Evolutionary conservation across 2,113 vertebrate genomes (phyloP).

Genomic region (Stegostoma tigrinum): DNA sequence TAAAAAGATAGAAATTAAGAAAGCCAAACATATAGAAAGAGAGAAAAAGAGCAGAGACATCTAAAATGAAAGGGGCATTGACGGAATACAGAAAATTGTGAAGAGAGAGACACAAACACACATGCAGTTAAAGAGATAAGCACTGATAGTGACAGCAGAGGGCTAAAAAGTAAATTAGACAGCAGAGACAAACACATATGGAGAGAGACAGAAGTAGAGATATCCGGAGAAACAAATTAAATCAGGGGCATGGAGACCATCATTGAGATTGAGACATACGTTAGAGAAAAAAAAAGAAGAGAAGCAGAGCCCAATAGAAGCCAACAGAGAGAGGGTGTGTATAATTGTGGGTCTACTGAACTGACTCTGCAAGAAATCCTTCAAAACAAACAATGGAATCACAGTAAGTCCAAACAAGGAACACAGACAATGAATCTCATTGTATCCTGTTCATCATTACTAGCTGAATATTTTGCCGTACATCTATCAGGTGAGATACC

Average conservation of each 20-base stretch:
- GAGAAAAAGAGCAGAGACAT: background rate
- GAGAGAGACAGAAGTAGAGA: background rate
- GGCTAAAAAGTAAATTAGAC: background rate
- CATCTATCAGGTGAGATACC: too few species aligned
- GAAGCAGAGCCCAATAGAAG: background rate
- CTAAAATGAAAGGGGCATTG: background rate
- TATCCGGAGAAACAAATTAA: background rate
- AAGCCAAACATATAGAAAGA: background rate
- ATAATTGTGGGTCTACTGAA: background rate
- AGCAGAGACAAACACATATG: background rate
- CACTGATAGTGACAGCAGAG: background rate
- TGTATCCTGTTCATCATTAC: background rate
- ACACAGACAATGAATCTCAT: background rate
- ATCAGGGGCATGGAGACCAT: too few species aligned
- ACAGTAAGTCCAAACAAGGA: background rate
- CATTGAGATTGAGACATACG: background rate
- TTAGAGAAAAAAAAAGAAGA: background rate
- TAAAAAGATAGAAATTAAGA: background rate
- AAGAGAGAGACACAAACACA: background rate
- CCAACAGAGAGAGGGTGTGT: background rate
- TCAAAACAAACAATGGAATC: background rate
- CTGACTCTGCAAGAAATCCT: background rate
- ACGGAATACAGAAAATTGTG: background rate
- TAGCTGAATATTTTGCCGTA: background rate
- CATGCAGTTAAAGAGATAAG: background rate